phyloP scores from a whole-genome alignment of 2,113 vertebrate species.

The Callipepla californica region DNA sequence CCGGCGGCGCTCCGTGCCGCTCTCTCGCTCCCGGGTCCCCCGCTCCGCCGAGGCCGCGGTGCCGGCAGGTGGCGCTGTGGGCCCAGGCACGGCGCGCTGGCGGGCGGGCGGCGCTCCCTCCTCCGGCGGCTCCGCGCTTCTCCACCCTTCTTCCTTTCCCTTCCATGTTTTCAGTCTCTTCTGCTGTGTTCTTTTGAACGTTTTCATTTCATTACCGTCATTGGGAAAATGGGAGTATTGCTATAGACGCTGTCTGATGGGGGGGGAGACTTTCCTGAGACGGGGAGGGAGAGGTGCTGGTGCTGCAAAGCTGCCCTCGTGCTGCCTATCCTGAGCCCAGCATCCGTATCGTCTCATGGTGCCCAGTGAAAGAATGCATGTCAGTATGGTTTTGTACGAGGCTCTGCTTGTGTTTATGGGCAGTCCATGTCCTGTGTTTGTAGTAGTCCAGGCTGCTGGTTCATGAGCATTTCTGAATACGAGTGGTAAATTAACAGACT shows the following conservation, averaged over 20 bases:
- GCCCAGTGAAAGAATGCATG: background rate
- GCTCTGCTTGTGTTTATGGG: rapidly evolving
- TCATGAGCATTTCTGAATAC: background rate
- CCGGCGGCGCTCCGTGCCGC: too few species aligned
- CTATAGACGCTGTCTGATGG: conserved; percentile 50
- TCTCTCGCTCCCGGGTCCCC: too few species aligned
- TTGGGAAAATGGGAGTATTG: conserved; percentile 66
- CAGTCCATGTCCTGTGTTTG: too few species aligned
- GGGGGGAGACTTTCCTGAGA: conserved; percentile 3
- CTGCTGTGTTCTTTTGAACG: conserved; percentile 65
- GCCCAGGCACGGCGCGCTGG: background rate
- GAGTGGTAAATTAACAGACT: rapidly evolving
- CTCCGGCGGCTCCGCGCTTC: background rate
- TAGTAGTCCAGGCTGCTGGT: background rate
- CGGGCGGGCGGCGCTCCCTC: background rate
- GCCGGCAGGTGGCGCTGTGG: conserved; percentile 73
- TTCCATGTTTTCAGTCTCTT: conserved; percentile 42
- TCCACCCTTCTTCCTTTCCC: background rate
- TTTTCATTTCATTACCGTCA: conserved; percentile 64
- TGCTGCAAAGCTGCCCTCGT: background rate
- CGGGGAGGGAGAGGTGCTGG: background rate
- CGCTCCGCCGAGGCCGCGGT: too few species aligned
- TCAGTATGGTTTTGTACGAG: background rate
- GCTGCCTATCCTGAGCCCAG: background rate
- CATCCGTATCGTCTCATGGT: rapidly evolving